Evolutionary conservation across 2,797 vertebrate genomes (phyloP), one percentile per base, ranked within the genome.

Genomic region (Sorex maritimensis): DNA sequence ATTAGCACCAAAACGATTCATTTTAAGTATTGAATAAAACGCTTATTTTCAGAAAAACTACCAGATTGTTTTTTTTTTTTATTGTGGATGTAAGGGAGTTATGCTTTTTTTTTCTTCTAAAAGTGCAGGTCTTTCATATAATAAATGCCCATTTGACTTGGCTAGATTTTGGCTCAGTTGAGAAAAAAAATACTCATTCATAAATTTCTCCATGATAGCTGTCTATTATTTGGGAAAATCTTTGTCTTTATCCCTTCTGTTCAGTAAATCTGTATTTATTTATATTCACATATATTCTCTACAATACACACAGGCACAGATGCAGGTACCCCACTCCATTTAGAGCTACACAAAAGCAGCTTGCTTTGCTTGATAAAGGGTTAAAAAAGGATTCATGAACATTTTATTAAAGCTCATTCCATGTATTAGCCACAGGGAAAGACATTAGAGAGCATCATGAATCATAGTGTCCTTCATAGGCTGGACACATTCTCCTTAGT

Each of bases 1-100:
- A 98, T 98, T 97, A 98, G 90, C 81, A 92, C 86, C 89, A 44
- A 79, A 97, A 96, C 92, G 68, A 96, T 88, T 30, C 85, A 94
- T 68, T 78, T 95, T 90, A 90, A 92, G 74, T 95, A 85, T 81
- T 96, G 96, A 97, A 97, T 97, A 95, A 96, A 97, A 95, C 3
- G n/a, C 92, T 97, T 95, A 46, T 94, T 74, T 93, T 96, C 92
- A 94, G 93, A 91, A 81, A 74, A 46, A 86, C 84, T 90, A 83
- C 84, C 97, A 98, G 95, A 91, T 95, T 98, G 97, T 96, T 87
- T 44, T 44, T 44, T 5, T 44, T 44, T 44, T 5, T 44, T 75
- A 80, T 77, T 95, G 94, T 95, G 73, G 93, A 52, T 85, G 78
- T n/a, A 77, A 81, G 71, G 68, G 84, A 79, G 55, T 41, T 88